Evolutionary conservation across 2,888 invertebrate species (phyloP).

Genomic region (Tigriopus californicus): DNA sequence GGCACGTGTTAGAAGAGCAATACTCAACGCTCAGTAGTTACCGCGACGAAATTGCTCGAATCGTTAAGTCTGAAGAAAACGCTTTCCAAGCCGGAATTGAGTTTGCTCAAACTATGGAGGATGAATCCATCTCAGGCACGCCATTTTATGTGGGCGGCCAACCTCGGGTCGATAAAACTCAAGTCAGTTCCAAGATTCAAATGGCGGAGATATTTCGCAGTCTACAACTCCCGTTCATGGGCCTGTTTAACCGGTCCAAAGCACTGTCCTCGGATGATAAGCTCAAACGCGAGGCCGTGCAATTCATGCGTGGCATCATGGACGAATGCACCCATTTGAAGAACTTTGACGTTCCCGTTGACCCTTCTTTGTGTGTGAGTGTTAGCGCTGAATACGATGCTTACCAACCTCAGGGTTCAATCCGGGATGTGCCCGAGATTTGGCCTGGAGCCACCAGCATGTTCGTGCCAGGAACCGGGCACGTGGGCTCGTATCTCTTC

Average conservation of each 20-base stretch:
- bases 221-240: not conserved
- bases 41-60: not conserved
- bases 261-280: conserved; percentile 13
- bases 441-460: conserved; percentile 31
- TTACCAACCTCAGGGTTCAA: conserved; percentile 26
- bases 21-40: conserved; percentile 32
- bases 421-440: conserved; percentile 26
- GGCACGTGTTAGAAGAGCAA: conserved; percentile 73
- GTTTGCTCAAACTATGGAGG: not conserved
- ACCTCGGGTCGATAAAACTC: not conserved
- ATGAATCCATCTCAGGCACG: not conserved
- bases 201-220: not conserved
- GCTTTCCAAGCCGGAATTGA: not conserved
- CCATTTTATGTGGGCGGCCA: not conserved
- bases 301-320: conserved; percentile 53
- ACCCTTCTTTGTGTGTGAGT: conserved; percentile 72
- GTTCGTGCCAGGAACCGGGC: conserved; percentile 37
- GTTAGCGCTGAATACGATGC: conserved; percentile 71
- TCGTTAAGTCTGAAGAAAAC: not conserved
- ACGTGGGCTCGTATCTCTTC: conserved; percentile 69
- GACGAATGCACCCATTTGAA: conserved; percentile 93
- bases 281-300: conserved; percentile 19
- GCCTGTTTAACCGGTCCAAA: not conserved
- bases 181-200: not conserved
- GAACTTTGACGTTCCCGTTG: conserved; percentile 65